Base-by-base conservation (phyloP, 2,888 invertebrate species). In the Selenia dentaria region DNA sequence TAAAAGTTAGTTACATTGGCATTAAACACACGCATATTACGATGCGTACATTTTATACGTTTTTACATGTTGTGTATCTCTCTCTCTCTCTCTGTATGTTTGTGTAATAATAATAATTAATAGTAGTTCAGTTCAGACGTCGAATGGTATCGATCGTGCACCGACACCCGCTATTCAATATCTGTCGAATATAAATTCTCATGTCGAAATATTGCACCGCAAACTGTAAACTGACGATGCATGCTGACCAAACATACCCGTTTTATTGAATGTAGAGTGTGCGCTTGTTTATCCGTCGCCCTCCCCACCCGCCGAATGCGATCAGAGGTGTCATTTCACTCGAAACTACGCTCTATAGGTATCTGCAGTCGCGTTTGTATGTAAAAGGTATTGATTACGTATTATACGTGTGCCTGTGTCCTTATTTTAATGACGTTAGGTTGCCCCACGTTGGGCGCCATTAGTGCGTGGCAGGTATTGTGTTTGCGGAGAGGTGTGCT, bases 101-200 rank as follows among this genome's bases (percentile, higher is more conserved):
- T n/a, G n/a, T n/a, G n/a, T n/a, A n/a, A n/a, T n/a, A n/a, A n/a
- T n/a, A n/a, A n/a, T n/a, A n/a, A n/a, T n/a, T n/a, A n/a, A n/a
- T n/a, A n/a, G n/a, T n/a, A n/a, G n/a, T n/a, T n/a, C n/a, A n/a
- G n/a, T n/a, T n/a, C n/a, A n/a, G n/a, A n/a, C n/a, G n/a, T n/a
- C n/a, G n/a, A n/a, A n/a, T n/a, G 24, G 27, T 36, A 24, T 29
- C 46, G 27, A 24, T 25, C 13, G 29, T 20, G 20, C 43, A 34
- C n/a, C 36, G 38, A 57, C 40, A 41, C 57, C 49, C n/a, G n/a
- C 65, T 59, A 68, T 74, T 72, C 70, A 74, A 75, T 74, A 69
- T 69, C 64, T 69, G 64, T 47, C 57, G 57, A 59, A 65, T 65
- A 74, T 75, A 73, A 74, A 77, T 76, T 69, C 64, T 58, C 54